Conservation (phyloP, 1,140 invertebrate species). For the Pectinophora gossypiella region DNA sequence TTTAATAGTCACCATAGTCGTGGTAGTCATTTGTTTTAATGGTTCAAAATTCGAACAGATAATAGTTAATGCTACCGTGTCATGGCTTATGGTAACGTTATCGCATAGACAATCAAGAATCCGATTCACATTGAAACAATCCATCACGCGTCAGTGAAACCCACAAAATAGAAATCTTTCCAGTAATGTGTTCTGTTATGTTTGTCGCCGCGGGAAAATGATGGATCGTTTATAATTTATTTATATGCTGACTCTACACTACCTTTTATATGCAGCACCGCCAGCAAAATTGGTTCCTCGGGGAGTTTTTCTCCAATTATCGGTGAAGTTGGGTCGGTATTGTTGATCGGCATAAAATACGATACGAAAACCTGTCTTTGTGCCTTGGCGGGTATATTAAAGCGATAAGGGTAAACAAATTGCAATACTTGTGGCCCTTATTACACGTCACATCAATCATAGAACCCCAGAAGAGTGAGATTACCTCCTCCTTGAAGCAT, state of each 20-base stretch:
- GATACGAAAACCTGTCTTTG: slow-evolving; percentile 44
- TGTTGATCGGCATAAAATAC: slow-evolving; percentile 60
- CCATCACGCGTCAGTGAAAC: background rate
- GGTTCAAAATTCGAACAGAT: no score
- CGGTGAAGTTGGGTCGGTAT: slow-evolving; percentile 37
- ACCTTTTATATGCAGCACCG: slow-evolving; percentile 21
- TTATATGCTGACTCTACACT: slow-evolving; percentile 20
- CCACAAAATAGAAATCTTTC: background rate
- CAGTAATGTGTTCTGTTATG: slow-evolving; percentile 13
- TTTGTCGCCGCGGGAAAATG: slow-evolving; percentile 35
- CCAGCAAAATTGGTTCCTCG: slow-evolving; percentile 59
- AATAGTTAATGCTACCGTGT: no score
- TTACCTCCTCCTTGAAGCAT: slow-evolving; percentile 34
- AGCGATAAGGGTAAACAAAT: slow-evolving; percentile 71
- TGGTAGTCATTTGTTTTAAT: no score
- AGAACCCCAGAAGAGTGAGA: slow-evolving; percentile 51
- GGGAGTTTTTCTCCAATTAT: slow-evolving; percentile 59
- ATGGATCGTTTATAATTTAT: slow-evolving; percentile 51
- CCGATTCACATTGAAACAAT: background rate
- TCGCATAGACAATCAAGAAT: background rate
- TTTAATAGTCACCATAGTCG: no score
- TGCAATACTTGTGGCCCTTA: slow-evolving; percentile 66
- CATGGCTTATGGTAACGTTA: no score
- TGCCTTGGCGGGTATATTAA: slow-evolving; percentile 39
- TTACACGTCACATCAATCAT: slow-evolving; percentile 72